phyloP scores from a whole-genome alignment of 2,888 invertebrate genomes.

The Blera fallax region DNA sequence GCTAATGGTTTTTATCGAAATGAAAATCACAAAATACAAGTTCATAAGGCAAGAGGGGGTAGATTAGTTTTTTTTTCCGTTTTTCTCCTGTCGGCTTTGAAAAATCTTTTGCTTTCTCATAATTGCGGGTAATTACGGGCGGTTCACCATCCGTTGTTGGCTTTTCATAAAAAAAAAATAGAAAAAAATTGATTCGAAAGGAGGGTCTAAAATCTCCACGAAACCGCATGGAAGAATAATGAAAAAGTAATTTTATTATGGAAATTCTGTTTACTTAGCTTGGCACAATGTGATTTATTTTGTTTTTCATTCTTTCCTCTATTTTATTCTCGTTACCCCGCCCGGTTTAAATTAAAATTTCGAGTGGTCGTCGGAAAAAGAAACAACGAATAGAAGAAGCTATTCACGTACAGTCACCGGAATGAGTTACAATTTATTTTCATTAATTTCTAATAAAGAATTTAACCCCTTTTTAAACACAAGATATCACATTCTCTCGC shows the following conservation, averaged over 20 bases:
- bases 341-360: not conserved
- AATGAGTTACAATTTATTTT: slow-evolving; percentile 69
- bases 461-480: slow-evolving; percentile 66
- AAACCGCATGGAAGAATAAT: slow-evolving; percentile 65
- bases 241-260: slow-evolving; percentile 73
- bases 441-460: slow-evolving; percentile 73
- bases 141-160: slow-evolving; percentile 31
- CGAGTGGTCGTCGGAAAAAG: slow-evolving; percentile 11
- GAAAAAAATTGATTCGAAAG: slow-evolving; percentile 48
- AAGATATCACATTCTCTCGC: slow-evolving; percentile 56
- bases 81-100: not conserved
- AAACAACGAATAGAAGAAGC: slow-evolving; percentile 17
- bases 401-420: slow-evolving; percentile 46
- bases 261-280: slow-evolving; percentile 69
- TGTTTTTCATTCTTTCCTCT: slow-evolving; percentile 35
- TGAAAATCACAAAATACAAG: not conserved
- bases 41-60: not conserved
- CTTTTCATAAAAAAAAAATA: slow-evolving; percentile 21
- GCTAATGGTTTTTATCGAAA: not conserved
- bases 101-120: slow-evolving; percentile 37
- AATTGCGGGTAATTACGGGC: slow-evolving; percentile 66
- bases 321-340: slow-evolving; percentile 61
- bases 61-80: slow-evolving; percentile 1
- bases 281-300: slow-evolving; percentile 67
- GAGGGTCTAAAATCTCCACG: slow-evolving; percentile 44